Conservation (phyloP, 2,113 vertebrate genomes). For the Brachionichthys hirsutus region DNA sequence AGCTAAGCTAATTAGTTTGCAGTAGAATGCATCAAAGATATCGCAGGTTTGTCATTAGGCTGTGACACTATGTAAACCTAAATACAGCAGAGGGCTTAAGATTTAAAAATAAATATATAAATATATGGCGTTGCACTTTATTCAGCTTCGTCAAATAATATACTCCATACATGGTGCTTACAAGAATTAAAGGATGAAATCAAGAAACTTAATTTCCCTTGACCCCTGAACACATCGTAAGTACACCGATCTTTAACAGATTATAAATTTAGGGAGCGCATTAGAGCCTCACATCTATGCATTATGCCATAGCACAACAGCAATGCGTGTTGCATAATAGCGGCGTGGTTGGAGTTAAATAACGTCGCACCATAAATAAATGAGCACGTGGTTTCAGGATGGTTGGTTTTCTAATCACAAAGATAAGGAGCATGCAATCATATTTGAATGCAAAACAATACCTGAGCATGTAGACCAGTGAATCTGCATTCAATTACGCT, state of each 20-base stretch:
- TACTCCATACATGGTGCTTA: too few relatives aligned
- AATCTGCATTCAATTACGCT: slow-evolving; percentile 5
- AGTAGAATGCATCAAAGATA: too few relatives aligned
- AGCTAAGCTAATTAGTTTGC: too few relatives aligned
- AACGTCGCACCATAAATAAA: slow-evolving; percentile 51
- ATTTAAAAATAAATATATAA: too few relatives aligned
- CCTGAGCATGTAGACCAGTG: not conserved
- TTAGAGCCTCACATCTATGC: slow-evolving; percentile 54
- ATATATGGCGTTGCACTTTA: too few relatives aligned
- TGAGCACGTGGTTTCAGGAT: slow-evolving; percentile 50
- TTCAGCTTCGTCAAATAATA: too few relatives aligned
- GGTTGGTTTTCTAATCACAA: slow-evolving; percentile 59
- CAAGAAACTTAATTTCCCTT: too few relatives aligned
- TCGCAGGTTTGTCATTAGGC: too few relatives aligned
- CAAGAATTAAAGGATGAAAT: too few relatives aligned
- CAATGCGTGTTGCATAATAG: slow-evolving; percentile 48
- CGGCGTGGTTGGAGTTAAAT: slow-evolving; percentile 51
- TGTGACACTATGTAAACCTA: too few relatives aligned
- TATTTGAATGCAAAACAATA: slow-evolving; percentile 14
- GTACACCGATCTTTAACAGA: slow-evolving; percentile 24
- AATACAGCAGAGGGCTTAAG: too few relatives aligned
- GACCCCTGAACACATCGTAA: slow-evolving; percentile 1
- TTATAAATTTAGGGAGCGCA: slow-evolving; percentile 59
- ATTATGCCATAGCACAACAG: slow-evolving; percentile 53
- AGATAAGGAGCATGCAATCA: slow-evolving; percentile 26